Evolutionary conservation across 1,140 invertebrate species (phyloP).

Genomic region (Papilio glaucus): DNA sequence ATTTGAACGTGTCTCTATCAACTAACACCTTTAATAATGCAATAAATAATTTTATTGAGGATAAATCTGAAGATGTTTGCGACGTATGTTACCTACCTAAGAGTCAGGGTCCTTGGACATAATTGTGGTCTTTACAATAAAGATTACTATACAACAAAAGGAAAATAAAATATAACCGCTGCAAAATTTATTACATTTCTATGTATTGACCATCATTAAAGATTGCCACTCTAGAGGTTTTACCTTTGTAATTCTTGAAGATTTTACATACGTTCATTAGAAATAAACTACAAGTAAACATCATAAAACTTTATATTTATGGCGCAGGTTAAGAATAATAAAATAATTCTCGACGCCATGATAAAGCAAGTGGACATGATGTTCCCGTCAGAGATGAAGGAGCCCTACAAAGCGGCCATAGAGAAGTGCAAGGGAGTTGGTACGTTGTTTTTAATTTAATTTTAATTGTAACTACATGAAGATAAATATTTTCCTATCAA

Average conservation of each 20-base stretch:
- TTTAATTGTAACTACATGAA: background rate
- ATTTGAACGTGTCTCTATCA: too few relatives aligned
- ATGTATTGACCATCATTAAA: background rate
- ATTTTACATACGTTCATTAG: background rate
- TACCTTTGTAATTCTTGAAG: too few relatives aligned
- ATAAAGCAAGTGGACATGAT: conserved; percentile 73
- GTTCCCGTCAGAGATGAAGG: conserved; percentile 69
- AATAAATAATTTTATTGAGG: background rate
- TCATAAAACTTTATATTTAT: background rate
- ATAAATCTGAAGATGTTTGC: background rate
- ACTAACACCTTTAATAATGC: background rate
- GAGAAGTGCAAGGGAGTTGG: conserved; percentile 58
- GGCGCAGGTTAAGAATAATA: conserved; percentile 71
- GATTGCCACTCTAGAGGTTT: background rate
- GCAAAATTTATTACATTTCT: background rate
- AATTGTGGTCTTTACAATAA: background rate
- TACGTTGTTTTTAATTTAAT: conserved; percentile 43
- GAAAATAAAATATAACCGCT: background rate
- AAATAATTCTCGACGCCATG: conserved; percentile 64
- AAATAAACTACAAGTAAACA: background rate
- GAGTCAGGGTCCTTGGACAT: conserved; percentile 10
- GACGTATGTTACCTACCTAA: background rate
- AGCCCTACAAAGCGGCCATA: conserved; percentile 59
- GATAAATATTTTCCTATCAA: too few relatives aligned
- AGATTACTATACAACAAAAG: background rate